These are phyloP conservation scores for Chrysochloris asiatica DNA, from an alignment of 2,113 vertebrate genomes.

Conservation along the genomic window DNA sequence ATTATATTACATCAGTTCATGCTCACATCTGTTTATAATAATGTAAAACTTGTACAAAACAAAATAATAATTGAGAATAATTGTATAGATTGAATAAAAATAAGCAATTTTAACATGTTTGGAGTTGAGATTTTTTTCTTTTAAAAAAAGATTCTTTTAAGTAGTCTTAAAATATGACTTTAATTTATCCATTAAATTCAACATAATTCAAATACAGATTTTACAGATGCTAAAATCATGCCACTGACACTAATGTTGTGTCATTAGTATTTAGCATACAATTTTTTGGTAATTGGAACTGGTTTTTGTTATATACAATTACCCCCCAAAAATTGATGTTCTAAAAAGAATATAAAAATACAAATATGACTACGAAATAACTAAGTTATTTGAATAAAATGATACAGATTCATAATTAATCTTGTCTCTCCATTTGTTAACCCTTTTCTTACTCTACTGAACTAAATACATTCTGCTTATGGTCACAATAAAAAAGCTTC, in stretches of 20 bases:
- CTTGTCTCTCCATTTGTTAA: conserved; percentile 31
- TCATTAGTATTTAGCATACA: conserved; percentile 85
- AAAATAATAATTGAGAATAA: conserved; percentile 79
- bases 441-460: neutral
- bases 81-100: conserved; percentile 80
- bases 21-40: conserved; percentile 80
- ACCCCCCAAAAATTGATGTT: conserved; percentile 71
- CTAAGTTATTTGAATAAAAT: conserved; percentile 41
- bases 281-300: conserved; percentile 82
- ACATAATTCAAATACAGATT: conserved; percentile 85
- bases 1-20: conserved; percentile 66
- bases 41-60: conserved; percentile 73
- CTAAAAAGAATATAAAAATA: conserved; percentile 63
- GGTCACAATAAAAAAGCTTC: neutral
- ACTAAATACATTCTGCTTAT: neutral
- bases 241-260: conserved; percentile 86
- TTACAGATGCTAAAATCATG: conserved; percentile 85
- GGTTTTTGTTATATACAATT: conserved; percentile 79
- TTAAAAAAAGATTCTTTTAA: conserved; percentile 83
- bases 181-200: conserved; percentile 86
- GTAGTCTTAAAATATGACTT: conserved; percentile 86
- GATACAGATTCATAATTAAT: conserved; percentile 40
- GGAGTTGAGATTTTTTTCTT: conserved; percentile 77
- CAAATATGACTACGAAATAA: conserved; percentile 54
- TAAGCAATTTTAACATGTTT: conserved; percentile 79